Base-by-base conservation (phyloP, 2,888 invertebrate genomes). In the Dysmachus trigonus region DNA sequence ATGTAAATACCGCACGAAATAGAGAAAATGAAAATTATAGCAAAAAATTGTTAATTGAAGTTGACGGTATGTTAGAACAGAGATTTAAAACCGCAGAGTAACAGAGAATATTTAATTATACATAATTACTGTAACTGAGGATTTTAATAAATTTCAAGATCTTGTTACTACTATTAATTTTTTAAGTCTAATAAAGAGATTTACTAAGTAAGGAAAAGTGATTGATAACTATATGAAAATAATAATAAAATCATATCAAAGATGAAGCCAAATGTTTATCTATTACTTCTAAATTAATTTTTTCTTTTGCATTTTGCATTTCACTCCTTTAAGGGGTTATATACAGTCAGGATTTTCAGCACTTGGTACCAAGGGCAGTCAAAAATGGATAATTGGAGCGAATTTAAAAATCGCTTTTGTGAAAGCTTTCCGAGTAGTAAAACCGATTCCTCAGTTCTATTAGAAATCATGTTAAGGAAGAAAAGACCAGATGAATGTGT, bases 131-230 rank as follows among this genome's bases (percentile, higher is more conserved):
- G 53, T 41, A 72, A 38, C 22, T 10, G 41, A 83, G 41, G 72
- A 30, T 71, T 72, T 72, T 72, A 83, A 83, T 72, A 38, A 83
- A 71, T 72, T 72, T 72, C 83, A 71, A 72, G 15, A 72, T 83
- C 83, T 72, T 72, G 83, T 83, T 83, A 83, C 83, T 83, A 83
- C 83, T 83, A 83, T 83, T 83, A 72, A 83, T 83, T 83, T 83
- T 83, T 83, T 72, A 83, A 83, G 83, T 72, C 83, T 71, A 82
- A 71, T 83, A 83, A 83, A 83, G 30, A 51, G 51, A 81, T 30
- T 27, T 83, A 83, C 41, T 41, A 51, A 38, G 22, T 83, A 83
- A 83, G 47, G 41, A 41, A 83, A 83, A 71, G 72, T 83, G 83
- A 83, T 83, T 71, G 72, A 83, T 83, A 83, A 83, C 72, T 83